Conservation (phyloP, 2,888 invertebrate species). For the Dolichomitus sp. region DNA sequence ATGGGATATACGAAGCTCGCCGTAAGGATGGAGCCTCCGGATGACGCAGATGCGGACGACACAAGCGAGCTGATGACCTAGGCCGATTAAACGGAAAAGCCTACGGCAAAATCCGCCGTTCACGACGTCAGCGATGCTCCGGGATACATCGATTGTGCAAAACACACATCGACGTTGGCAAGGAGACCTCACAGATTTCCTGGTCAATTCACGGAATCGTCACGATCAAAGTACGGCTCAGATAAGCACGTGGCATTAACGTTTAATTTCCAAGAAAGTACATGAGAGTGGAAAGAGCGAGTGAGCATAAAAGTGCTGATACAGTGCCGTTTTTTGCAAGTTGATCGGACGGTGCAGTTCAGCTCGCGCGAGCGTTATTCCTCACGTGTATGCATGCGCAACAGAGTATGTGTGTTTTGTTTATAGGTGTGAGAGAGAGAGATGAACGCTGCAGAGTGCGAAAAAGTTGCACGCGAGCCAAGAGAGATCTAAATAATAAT, state of each 20-base stretch:
- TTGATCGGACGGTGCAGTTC: constrained; percentile 41
- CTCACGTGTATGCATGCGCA: constrained; percentile 33
- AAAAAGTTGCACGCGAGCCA: constrained; percentile 31
- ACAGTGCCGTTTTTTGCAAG: constrained; percentile 38
- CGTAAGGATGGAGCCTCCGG: constrained; percentile 81
- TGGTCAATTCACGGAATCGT: background rate
- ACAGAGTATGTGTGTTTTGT: constrained; percentile 45
- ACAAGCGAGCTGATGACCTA: constrained; percentile 84
- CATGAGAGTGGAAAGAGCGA: constrained; percentile 44
- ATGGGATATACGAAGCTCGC: constrained; percentile 84
- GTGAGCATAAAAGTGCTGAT: constrained; percentile 30
- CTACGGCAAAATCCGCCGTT: background rate
- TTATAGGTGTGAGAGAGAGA: constrained; percentile 33
- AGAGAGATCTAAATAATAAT: constrained; percentile 38
- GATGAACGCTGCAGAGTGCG: background rate
- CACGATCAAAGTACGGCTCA: background rate
- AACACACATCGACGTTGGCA: background rate
- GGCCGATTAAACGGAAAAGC: constrained; percentile 22
- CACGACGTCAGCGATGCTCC: constrained; percentile 1
- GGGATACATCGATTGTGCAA: constrained; percentile 1
- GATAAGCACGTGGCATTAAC: constrained; percentile 29
- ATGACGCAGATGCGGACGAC: constrained; percentile 83
- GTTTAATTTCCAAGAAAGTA: constrained; percentile 48
- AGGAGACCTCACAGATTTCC: background rate
- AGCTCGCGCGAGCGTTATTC: constrained; percentile 13